These are phyloP conservation scores for Yoshiicerus persimilis DNA, from an alignment of 1,140 invertebrate genomes.

Conservation along the genomic window DNA sequence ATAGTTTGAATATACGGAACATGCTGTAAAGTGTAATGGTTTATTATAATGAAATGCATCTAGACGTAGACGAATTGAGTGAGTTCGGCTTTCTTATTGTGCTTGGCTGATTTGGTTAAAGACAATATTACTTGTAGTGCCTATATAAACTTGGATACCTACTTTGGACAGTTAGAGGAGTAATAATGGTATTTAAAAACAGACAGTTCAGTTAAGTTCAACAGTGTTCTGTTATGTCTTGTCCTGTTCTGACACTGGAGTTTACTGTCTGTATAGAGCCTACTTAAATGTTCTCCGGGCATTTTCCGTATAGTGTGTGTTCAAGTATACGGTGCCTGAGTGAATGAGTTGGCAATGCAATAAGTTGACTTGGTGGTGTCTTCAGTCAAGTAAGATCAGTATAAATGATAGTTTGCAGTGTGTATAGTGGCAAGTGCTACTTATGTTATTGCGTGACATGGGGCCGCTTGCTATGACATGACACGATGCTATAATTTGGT, in stretches of 20 bases:
- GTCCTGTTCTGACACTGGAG: background rate
- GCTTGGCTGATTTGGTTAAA: background rate
- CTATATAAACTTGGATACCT: background rate
- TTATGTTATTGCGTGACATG: slow-evolving; percentile 11
- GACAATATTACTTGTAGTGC: background rate
- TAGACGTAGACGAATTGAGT: background rate
- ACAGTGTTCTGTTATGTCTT: background rate
- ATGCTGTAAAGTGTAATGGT: background rate
- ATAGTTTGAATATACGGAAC: background rate
- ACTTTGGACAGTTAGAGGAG: background rate
- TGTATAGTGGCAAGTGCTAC: slow-evolving; percentile 2
- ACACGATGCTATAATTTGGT: background rate
- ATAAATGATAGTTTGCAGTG: background rate
- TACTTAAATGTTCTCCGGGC: background rate
- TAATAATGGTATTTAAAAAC: background rate
- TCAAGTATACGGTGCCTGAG: background rate
- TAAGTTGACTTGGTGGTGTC: background rate
- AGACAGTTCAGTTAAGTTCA: background rate
- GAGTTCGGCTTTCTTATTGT: background rate
- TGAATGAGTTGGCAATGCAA: background rate
- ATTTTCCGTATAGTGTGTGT: background rate
- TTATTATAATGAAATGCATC: background rate
- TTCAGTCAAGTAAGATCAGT: background rate
- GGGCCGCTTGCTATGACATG: slow-evolving; percentile 3
- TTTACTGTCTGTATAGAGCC: too few relatives aligned